Base-by-base conservation (phyloP, 2,888 invertebrate genomes). In the Drosophila robusta region DNA sequence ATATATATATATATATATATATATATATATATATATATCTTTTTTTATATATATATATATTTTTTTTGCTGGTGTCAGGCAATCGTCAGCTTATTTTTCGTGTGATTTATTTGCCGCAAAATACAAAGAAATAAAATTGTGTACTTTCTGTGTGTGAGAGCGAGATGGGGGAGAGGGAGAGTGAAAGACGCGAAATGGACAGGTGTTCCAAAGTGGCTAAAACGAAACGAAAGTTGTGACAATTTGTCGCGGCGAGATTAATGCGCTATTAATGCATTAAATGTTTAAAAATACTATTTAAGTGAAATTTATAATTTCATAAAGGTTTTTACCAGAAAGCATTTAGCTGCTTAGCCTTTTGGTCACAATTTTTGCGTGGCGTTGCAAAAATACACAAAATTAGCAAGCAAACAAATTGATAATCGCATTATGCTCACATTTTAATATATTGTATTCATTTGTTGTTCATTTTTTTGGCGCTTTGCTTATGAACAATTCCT, bases 351-450 rank as follows among this genome's bases (percentile, higher is more conserved):
- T 60, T 60, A 34, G 22, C 39, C 18, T 42, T 46, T 34, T 46
- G 26, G 18, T 26, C 47, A 34, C 16, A 22, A 65, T 60, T 60
- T 70, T 70, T 16, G 65, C 47, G 44, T 62, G 63, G 9, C 70
- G 14, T 36, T 80, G 84, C 89, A 83, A 42, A 72, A 75, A 57
- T 18, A 54, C 50, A 51, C 54, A 47, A 22, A 57, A 7, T 9
- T 18, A 54, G 45, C 57, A 39, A 52, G 49, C 47, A 50, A 49
- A 69, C 32, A 75, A 78, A 68, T 68, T 78, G 63, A 74, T 75
- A 75, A 78, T 78, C 75, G 70, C 69, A 56, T 75, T 75, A 78
- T 42, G 52, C 65, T 65, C 60, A 72, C 14, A 45, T 38, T 7
- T 47, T 60, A 38, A 7, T 41, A n/a, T 38, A 38, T 55, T 47